These are phyloP conservation scores for Silurus aristotelis DNA, from an alignment of 2,797 vertebrate genomes.

Conservation along the genomic window DNA sequence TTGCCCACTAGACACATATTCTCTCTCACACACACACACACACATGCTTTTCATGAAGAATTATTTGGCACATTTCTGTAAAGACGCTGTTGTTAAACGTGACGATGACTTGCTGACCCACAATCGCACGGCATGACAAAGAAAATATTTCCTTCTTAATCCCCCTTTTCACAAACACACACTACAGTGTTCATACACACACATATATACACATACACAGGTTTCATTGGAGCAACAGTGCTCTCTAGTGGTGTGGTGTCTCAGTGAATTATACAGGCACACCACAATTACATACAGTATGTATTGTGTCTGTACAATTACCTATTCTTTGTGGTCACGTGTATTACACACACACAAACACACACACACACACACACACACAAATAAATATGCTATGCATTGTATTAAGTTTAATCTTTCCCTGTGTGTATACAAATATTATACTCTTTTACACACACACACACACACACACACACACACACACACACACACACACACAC, in stretches of 20 bases:
- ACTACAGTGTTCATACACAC: neutral
- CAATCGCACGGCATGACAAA: conserved; percentile 62
- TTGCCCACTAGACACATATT: neutral
- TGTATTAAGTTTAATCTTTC: too few species aligned
- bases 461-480: neutral
- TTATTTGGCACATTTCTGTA: conserved; percentile 50
- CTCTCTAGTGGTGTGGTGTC: conserved; percentile 66
- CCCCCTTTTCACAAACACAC: neutral
- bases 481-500: neutral
- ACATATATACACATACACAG: neutral
- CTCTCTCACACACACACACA: neutral
- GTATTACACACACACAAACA: neutral
- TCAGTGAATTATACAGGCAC: neutral
- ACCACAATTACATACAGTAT: too few species aligned
- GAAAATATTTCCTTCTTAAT: conserved; percentile 49
- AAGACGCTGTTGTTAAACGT: conserved; percentile 51
- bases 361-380: neutral
- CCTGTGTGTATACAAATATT: neutral
- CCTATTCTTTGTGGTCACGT: neutral
- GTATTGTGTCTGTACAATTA: neutral
- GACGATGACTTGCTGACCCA: conserved; percentile 59
- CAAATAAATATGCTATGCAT: too few species aligned
- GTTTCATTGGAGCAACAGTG: conserved; percentile 66
- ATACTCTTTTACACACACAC: neutral
- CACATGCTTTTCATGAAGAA: conserved; percentile 30